Evolutionary conservation across 2,888 invertebrate species (phyloP), one percentile per base, ranked within the genome.

Genomic region (Drosophila limbata): DNA sequence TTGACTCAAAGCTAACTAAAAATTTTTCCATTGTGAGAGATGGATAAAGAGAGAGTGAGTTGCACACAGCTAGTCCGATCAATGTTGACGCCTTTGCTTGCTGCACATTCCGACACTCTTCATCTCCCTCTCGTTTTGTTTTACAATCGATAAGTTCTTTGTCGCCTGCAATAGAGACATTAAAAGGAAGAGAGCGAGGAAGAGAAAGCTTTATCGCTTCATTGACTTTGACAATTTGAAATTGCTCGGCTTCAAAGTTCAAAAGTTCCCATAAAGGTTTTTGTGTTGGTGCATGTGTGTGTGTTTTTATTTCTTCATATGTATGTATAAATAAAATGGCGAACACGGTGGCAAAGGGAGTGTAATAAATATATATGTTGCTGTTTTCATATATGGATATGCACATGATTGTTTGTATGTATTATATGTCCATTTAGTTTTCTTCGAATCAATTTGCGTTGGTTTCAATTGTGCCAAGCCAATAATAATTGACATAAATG

Each of bases 401-500:
- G 31, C 31, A 31, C 31, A 59, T 40, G 42, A 17, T 19, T 35
- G 45, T 3, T 3, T 21, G 13, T 35, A 21, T 55, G 4, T 45
- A 45, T 65, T 61, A 51, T 59, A 21, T 73, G 62, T 73, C 61
- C 78, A 82, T 82, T 69, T 80, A 81, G 84, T 81, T 84, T 83
- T 86, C 75, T 69, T 79, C 56, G 70, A 86, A 84, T 86, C 86
- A 86, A 88, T 86, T 86, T 88, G 84, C 84, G 81, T 85, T 75
- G 64, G 66, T 73, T 79, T 80, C 84, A 86, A 83, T 88, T 88
- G 84, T 84, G 67, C 69, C 81, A 69, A 73, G 81, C 76, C 84
- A 84, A 86, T 84, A 84, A 86, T 84, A 84, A 84, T 84, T 84
- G 84, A 87, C 83, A 84, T 69, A 84, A 75, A 79, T 79, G 81